phyloP scores from a whole-genome alignment of 2,113 vertebrate species.

The Brachyhypopomus occidentalis region DNA sequence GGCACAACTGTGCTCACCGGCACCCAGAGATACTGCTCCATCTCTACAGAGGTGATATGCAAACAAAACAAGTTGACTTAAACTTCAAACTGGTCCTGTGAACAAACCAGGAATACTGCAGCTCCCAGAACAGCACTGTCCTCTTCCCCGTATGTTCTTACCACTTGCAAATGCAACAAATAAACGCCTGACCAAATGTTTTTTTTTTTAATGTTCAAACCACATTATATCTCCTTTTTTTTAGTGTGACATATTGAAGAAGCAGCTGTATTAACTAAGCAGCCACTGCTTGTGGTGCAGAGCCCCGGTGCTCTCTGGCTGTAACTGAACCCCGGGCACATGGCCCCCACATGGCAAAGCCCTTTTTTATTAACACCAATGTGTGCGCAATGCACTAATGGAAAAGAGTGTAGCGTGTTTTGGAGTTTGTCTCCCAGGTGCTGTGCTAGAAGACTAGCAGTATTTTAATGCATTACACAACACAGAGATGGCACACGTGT shows the following conservation, averaged over 20 bases:
- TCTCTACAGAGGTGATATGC: neutral
- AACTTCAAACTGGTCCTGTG: too few relatives aligned
- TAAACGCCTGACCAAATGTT: too few relatives aligned
- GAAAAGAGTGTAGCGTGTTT: constrained; percentile 27
- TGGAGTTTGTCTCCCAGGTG: constrained; percentile 54
- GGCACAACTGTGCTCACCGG: neutral
- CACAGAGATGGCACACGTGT: constrained; percentile 1
- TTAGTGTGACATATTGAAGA: constrained; percentile 49
- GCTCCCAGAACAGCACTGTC: neutral
- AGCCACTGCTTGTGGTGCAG: constrained; percentile 77
- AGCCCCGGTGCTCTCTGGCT: constrained; percentile 64
- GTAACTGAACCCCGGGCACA: constrained; percentile 52
- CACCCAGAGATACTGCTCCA: neutral
- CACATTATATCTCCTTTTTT: constrained; percentile 39
- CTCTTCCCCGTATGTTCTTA: too few relatives aligned
- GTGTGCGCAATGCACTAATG: constrained; percentile 40
- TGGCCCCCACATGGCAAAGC: constrained; percentile 78
- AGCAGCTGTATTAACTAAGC: constrained; percentile 76
- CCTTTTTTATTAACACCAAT: constrained; percentile 73
- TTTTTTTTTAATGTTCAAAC: neutral
- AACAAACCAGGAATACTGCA: neutral
- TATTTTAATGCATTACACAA: neutral
- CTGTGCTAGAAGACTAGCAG: constrained; percentile 16
- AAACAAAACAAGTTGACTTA: neutral
- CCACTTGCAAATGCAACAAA: neutral